Percentiles rank a stretch among this genome's conserved stretches.
phyloP scores from a whole-genome alignment of 2,113 vertebrate genomes.

The Megaceryle torquata region DNA sequence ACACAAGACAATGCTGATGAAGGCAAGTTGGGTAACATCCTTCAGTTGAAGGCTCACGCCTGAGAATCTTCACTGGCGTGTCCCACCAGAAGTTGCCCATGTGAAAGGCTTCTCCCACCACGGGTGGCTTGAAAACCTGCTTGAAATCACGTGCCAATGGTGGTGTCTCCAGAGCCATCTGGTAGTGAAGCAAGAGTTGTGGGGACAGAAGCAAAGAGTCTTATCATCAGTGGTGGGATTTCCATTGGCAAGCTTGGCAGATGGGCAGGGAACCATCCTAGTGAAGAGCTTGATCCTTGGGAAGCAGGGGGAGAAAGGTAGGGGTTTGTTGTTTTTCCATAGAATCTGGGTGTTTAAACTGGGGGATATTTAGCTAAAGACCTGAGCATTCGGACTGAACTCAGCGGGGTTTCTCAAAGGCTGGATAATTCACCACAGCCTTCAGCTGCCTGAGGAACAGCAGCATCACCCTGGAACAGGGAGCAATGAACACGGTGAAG shows the following conservation, averaged over 20 bases:
- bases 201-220: neutral
- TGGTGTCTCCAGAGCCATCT: neutral
- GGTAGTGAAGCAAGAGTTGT: neutral
- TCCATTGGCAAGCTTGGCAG: neutral
- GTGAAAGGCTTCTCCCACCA: neutral
- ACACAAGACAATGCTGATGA: neutral
- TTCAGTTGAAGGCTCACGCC: no score
- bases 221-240: neutral
- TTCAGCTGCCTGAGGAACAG: neutral
- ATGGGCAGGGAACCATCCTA: neutral
- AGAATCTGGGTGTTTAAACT: neutral
- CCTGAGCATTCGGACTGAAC: neutral
- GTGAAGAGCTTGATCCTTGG: neutral
- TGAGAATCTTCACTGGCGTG: no score
- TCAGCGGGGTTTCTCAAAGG: neutral
- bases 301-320: neutral
- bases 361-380: neutral
- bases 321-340: neutral
- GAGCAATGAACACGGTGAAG: fast-evolving
- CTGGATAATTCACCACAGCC: neutral
- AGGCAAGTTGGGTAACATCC: neutral
- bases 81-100: neutral
- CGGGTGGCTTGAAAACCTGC: neutral
- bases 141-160: neutral
- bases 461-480: neutral